phyloP scores from a whole-genome alignment of 2,797 vertebrate genomes.

The Melanotaenia trifasciata region DNA sequence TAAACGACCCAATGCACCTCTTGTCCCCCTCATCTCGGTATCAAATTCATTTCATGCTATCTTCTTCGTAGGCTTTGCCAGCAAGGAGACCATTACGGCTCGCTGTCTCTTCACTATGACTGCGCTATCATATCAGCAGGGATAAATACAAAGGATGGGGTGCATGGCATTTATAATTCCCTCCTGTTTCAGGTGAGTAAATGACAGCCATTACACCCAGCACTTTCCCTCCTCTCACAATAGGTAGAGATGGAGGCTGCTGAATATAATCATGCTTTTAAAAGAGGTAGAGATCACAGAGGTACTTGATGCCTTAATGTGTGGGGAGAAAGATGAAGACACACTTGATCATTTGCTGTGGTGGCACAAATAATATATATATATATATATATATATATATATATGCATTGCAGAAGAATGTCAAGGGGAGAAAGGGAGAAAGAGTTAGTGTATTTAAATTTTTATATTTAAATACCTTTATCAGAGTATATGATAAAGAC shows the following conservation, averaged over 20 bases:
- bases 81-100: constrained; percentile 66
- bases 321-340: constrained; percentile 48
- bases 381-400: background rate
- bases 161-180: constrained; percentile 69
- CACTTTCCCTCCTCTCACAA: constrained; percentile 67
- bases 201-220: constrained; percentile 77
- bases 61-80: constrained; percentile 64
- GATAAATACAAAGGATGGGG: constrained; percentile 75
- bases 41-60: constrained; percentile 78
- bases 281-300: constrained; percentile 64
- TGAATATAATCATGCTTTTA: constrained; percentile 73
- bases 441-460: constrained; percentile 13
- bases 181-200: constrained; percentile 76
- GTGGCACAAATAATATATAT: constrained; percentile 32
- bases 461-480: constrained; percentile 28
- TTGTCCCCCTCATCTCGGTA: constrained; percentile 75
- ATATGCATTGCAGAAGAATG: constrained; percentile 15
- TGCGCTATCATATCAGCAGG: constrained; percentile 72
- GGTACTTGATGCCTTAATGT: constrained; percentile 70
- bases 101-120: constrained; percentile 62
- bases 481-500: constrained; percentile 38
- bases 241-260: constrained; percentile 55
- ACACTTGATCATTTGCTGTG: constrained; percentile 45
- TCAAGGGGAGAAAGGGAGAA: constrained; percentile 3
- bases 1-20: constrained; percentile 74